Conservation (phyloP, 2,113 vertebrate species). For the Astur gentilis region DNA sequence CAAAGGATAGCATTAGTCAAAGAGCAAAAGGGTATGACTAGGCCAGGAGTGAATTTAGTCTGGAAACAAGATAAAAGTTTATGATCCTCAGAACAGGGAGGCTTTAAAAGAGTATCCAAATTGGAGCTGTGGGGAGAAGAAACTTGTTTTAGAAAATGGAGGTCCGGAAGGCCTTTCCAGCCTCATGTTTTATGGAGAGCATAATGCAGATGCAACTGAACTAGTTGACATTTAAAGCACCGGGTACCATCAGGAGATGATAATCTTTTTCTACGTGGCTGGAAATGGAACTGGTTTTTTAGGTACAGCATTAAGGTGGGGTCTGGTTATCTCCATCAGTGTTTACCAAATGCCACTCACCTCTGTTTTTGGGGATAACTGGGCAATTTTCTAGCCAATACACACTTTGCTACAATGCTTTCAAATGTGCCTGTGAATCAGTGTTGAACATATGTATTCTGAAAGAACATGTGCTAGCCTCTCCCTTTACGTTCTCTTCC, state of each 20-base stretch:
- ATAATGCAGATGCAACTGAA: background rate
- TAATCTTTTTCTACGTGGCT: background rate
- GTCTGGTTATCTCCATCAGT: background rate
- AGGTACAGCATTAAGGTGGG: background rate
- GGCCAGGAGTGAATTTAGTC: background rate
- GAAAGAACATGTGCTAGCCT: background rate
- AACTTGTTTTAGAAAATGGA: background rate
- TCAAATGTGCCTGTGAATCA: background rate
- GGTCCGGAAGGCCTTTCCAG: background rate
- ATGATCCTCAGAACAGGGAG: background rate
- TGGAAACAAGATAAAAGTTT: background rate
- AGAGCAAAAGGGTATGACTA: background rate
- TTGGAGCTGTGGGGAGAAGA: background rate
- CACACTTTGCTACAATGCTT: background rate
- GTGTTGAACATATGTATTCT: background rate
- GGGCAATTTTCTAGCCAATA: background rate
- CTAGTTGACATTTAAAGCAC: background rate
- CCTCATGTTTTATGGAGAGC: background rate
- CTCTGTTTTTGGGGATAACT: background rate
- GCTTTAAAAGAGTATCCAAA: background rate
- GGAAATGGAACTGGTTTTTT: background rate
- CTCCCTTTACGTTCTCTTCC: background rate
- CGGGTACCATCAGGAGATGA: background rate
- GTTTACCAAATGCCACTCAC: background rate
- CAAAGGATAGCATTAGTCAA: background rate